Conservation (phyloP, 2,797 vertebrate species). For the Dermochelys coriacea region DNA sequence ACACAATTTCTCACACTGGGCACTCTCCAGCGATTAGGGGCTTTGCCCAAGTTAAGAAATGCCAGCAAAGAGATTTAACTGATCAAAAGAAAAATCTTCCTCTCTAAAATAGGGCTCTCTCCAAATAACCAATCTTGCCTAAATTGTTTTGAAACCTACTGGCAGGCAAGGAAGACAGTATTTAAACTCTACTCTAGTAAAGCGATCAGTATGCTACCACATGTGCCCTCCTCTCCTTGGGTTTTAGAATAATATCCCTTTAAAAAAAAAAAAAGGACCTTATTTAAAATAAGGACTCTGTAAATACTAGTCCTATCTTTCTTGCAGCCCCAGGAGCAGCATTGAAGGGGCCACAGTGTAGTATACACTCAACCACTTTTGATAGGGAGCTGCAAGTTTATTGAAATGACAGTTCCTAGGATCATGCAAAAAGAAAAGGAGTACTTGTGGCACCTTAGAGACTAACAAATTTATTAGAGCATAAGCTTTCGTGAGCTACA, state of each 20-base stretch:
- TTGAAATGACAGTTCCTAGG: constrained; percentile 31
- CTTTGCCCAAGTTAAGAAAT: background rate
- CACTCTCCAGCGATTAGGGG: rapidly evolving
- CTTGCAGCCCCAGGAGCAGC: background rate
- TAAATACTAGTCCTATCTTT: background rate
- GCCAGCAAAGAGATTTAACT: background rate
- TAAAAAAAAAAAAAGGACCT: background rate
- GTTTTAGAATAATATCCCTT: background rate
- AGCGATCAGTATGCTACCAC: background rate
- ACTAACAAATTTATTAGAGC: too few relatives aligned
- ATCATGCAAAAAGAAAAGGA: too few relatives aligned
- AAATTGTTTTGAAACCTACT: constrained; percentile 58
- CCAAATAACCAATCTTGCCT: constrained; percentile 54
- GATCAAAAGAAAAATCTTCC: constrained; percentile 15
- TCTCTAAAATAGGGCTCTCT: constrained; percentile 15
- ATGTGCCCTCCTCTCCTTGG: background rate
- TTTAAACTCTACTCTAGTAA: background rate
- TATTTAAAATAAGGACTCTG: background rate
- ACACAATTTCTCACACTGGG: background rate
- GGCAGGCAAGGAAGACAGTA: constrained; percentile 37
- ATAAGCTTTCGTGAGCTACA: too few relatives aligned
- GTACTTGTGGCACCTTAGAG: too few relatives aligned
- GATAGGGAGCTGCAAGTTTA: background rate
- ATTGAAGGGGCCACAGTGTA: background rate
- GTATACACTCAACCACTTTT: background rate